Base-by-base conservation (phyloP, 2,888 invertebrate genomes). In the Erannis defoliaria region DNA sequence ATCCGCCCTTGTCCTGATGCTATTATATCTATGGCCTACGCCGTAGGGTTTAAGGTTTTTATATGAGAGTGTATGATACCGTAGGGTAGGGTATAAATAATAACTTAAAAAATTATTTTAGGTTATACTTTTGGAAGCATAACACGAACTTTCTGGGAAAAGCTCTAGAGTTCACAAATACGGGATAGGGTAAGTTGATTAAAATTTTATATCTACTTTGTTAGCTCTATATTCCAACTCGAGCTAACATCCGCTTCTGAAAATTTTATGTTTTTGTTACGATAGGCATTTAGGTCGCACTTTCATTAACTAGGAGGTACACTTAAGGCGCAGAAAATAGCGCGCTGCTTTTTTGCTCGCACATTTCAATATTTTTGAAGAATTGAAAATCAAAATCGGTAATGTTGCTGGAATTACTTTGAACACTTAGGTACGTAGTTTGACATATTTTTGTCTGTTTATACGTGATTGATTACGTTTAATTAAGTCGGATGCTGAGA, bases 201-300 rank as follows among this genome's bases (percentile, higher is more conserved):
- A 62, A 62, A 62, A 38, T 53, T 56, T 53, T 56, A 62, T 46
- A 53, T 10, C 35, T 18, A 62, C 40, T 56, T 62, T 57, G 56
- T 53, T 56, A 53, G 56, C 46, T 48, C 45, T 46, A 35, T 18
- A 18, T 14, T 19, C 8, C 21, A 35, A 29, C 18, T 23, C 40
- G 33, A 43, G 51, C 51, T 33, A 62, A 46, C 46, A 51, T 35
- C 55, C 37, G 43, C 29, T 56, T 46, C 49, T 46, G 29, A 48
- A 48, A 53, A 48, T 62, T 62, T 62, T 62, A 62, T 45, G 45
- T 19, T 51, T 45, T 61, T 61, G 38, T 51, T 46, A 40, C 46
- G 61, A 55, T 46, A 51, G 12, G 26, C 14, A 23, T 55, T 51
- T 56, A 56, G 46, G 31, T 51, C 18, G 16, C 23, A 48, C 40